Base-by-base conservation (phyloP, 2,888 invertebrate genomes). In the Drosophila fulvimacula region DNA sequence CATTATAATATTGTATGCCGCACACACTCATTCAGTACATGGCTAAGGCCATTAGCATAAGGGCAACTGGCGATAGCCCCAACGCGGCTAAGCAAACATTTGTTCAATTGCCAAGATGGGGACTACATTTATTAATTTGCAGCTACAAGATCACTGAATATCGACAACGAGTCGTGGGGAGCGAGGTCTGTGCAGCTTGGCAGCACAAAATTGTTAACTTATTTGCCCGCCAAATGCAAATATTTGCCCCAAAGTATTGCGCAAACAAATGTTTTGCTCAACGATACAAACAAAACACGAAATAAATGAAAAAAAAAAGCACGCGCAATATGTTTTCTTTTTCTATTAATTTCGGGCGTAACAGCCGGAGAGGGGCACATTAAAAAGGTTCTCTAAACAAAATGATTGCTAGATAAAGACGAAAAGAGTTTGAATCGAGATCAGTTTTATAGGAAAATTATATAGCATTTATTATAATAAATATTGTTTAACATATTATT, bases 81-180 rank as follows among this genome's bases (percentile, higher is more conserved):
- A 51, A 44, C 48, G 55, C 48, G 55, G 58, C 64, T 76, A 69
- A 41, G 7, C 36, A 39, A 76, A 74, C 62, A 79, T 76, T 79
- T 65, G 75, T 59, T 53, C 76, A 79, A 74, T 56, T 79, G 75
- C 63, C 46, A 7, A 38, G 48, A 13, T 24, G 49, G 49, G 34
- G 75, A 64, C 67, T 38, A 73, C 77, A 71, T 69, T 86, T 88
- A 85, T 88, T 85, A 88, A 85, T 88, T 85, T 88, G 74, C 82
- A 72, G 83, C 83, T 77, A 70, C 83, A 81, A 87, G 84, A 88
- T 84, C 89, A 87, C 53, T 84, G 83, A 79, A 57, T 70, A 80
- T 81, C 79, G 81, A 73, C 59, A 67, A 73, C 63, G 53, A 21
- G 6, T n/a, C 56, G 13, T 5, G 11, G 2, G 5, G 17, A 10